Base-by-base conservation (phyloP, 2,888 invertebrate genomes). In the Rhagophthalmus giganteus region DNA sequence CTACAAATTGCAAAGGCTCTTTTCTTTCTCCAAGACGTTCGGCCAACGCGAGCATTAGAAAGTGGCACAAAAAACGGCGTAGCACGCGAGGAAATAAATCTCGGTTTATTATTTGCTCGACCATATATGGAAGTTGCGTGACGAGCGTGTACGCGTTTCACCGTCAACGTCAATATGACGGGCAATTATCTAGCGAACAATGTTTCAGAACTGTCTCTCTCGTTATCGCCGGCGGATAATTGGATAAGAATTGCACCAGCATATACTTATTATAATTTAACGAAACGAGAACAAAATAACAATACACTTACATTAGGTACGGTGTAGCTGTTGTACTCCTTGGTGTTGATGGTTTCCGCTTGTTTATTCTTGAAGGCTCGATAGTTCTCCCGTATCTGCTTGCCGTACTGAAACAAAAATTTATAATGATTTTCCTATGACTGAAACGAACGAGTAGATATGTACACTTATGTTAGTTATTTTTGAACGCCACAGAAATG, bases 301-400 rank as follows among this genome's bases (percentile, higher is more conserved):
- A 38, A 40, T 42, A 31, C 50, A 78, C 79, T 79, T 69, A 79
- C 80, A 68, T 76, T 77, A 62, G 78, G 76, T 63, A 78, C 76
- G 54, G 76, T 76, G 70, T 75, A 76, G 68, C 73, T 74, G 69
- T 74, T 74, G 59, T 77, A 78, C 56, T 78, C 78, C 68, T 75
- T 76, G 44, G 77, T 71, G 54, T 74, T 74, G 58, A 74, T 71
- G 50, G 73, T 68, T 55, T 74, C 75, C 46, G 73, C 71, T 58
- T 78, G 77, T 63, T 80, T 80, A 66, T 78, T 80, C 68, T 78
- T 80, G 69, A 80, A 81, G 46, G 79, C 79, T 64, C 78, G 75
- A 72, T 82, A 82, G 73, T 81, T 82, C 68, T 82, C 81, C 53
- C 79, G 75, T 59, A 82, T 74, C 68, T 81, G 81, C 64, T 81